Evolutionary conservation across 2,113 vertebrate species (phyloP).

Genomic region (Phrynosoma platyrhinos): DNA sequence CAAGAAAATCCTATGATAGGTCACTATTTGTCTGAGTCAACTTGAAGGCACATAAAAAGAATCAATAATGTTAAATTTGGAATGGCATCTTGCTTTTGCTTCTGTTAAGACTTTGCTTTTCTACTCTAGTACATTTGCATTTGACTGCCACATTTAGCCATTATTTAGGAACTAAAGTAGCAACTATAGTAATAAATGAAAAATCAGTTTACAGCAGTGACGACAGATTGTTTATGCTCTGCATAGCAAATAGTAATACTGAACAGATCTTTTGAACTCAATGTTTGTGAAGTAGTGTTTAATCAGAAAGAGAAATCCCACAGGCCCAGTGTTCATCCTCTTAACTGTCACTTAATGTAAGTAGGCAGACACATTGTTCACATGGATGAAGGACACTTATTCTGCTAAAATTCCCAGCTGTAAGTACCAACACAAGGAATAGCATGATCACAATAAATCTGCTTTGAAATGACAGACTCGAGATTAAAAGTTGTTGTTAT

Average conservation of each 20-base stretch:
- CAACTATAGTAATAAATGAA: not conserved
- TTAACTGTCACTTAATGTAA: not conserved
- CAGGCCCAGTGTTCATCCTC: not conserved
- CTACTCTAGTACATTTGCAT: not conserved
- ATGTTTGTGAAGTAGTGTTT: not conserved
- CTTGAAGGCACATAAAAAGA: no score
- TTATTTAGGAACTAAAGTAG: not conserved
- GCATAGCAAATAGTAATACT: not conserved
- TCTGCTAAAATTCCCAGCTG: not conserved
- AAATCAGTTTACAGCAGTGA: not conserved
- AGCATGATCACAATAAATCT: not conserved
- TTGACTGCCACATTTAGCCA: not conserved
- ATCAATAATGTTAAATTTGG: no score
- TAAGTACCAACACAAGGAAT: not conserved
- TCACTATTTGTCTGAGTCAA: no score
- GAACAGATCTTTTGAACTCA: not conserved
- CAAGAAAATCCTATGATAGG: no score
- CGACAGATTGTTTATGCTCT: not conserved
- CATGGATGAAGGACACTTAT: not conserved
- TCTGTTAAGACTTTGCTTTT: not conserved
- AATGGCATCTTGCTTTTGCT: not conserved
- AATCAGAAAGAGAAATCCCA: constrained; percentile 7
- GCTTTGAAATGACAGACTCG: not conserved
- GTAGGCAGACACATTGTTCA: not conserved
- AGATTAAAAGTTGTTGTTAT: not conserved